Percentiles rank a stretch among this genome's conserved stretches.
Evolutionary conservation across 2,888 invertebrate genomes (phyloP).

Genomic region (Cephus pulcher): DNA sequence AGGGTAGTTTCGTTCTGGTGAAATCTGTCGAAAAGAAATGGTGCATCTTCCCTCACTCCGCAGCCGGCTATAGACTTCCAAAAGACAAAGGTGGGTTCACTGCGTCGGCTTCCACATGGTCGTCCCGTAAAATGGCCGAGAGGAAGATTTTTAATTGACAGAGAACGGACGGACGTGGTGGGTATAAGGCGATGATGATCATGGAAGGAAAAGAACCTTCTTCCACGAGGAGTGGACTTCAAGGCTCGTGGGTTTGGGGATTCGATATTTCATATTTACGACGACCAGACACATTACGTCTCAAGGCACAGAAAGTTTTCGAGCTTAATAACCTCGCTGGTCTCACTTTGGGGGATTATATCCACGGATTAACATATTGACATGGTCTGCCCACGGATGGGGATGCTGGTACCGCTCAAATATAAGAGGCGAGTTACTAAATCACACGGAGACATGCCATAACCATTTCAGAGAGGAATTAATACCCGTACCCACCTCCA

Average conservation of each 20-base stretch:
- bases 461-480: conserved; percentile 54
- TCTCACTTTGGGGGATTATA: background rate
- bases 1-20: background rate
- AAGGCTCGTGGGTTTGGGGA: conserved; percentile 7
- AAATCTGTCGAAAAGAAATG: background rate
- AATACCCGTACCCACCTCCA: conserved; percentile 46
- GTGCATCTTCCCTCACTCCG: background rate
- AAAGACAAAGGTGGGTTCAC: background rate
- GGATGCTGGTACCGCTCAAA: conserved; percentile 39
- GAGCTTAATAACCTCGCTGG: conserved; percentile 47
- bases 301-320: conserved; percentile 15
- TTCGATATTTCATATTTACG: conserved; percentile 67
- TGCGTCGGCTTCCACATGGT: background rate
- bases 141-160: conserved; percentile 52
- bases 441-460: conserved; percentile 50
- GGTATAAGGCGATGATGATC: conserved; percentile 17
- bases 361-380: conserved; percentile 64
- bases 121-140: conserved; percentile 48
- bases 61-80: background rate
- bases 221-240: conserved; percentile 21
- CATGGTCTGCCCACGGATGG: conserved; percentile 54
- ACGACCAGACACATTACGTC: conserved; percentile 55
- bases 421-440: conserved; percentile 59
- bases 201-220: conserved; percentile 32
- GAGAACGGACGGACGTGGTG: conserved; percentile 23